Conservation (phyloP, 1,140 invertebrate species). For the Cotesia typhae region DNA sequence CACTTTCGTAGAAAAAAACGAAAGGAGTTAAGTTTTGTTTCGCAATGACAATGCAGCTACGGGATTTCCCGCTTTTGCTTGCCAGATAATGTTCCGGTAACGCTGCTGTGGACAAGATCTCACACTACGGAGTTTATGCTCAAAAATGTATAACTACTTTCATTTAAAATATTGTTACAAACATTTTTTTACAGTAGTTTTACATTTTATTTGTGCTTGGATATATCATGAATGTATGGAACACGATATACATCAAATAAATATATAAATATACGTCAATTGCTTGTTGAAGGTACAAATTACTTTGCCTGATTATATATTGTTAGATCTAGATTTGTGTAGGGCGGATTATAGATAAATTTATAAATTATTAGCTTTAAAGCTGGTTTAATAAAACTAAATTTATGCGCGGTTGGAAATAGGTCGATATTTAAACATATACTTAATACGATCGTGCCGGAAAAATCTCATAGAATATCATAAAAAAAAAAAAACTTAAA, state of each 20-base stretch:
- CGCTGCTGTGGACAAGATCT: constrained; percentile 23
- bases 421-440: no score
- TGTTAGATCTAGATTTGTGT: no score
- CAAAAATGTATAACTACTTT: constrained; percentile 7
- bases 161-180: not conserved
- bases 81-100: not conserved
- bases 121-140: constrained; percentile 3
- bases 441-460: no score
- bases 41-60: not conserved
- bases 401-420: no score
- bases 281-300: no score
- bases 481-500: no score
- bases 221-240: not conserved
- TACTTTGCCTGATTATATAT: no score
- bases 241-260: not conserved
- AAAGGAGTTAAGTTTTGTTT: not conserved
- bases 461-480: no score
- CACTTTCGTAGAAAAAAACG: constrained; percentile 29
- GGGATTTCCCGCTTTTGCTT: not conserved
- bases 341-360: no score
- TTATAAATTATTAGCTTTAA: no score
- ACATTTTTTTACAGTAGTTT: not conserved
- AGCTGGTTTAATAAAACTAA: no score
- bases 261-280: no score
- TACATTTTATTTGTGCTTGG: not conserved